Base-by-base conservation (phyloP, 1,140 invertebrate genomes). In the Aphis gossypii region DNA sequence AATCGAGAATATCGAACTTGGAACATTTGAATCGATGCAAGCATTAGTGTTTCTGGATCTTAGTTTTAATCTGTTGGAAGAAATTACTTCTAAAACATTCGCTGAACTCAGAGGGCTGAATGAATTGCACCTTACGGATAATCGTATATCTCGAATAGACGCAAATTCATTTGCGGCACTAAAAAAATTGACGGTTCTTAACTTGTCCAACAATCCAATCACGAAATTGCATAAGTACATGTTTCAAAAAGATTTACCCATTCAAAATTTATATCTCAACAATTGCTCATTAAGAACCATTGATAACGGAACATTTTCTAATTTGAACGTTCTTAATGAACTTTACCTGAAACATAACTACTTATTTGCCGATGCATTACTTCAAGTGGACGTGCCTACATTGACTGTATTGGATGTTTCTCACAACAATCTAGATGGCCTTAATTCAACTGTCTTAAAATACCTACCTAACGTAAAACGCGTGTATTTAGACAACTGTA, bases 1-100 rank as follows among this genome's bases (percentile, higher is more conserved):
- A 25, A 98, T 98, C 94, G 96, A 96, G 18, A 96, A 96, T 87
- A 98, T 98, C 94, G 97, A 98, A 95, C 97, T 97, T 94, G 96
- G 96, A 44, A 97, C 97, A 23, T 98, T 98, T 95, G 96, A 96
- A 94, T 96, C 97, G 9, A 96, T 98, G 96, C 96, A 97, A 94
- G 96, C 96, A 48, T 95, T 98, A 41, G 97, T 97, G 94, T 98
- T 97, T 94, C 96, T 98, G 90, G 97, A 98, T 94, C 95, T 98
- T 82, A 98, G 97, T 94, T 96, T 96, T 94, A 98, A 98, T 95
- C 96, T 96, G 89, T 94, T 98, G 54, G 96, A 95, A 92, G 96
- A 96, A 94, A 95, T 98, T 93, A 96, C 96, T 2, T 96, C 96
- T 60, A 95, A 95, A 94, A 96, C 96, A 60, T 97, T 97, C 95